Conservation (phyloP, 2,888 invertebrate genomes). For the Cyclophora albipunctata region DNA sequence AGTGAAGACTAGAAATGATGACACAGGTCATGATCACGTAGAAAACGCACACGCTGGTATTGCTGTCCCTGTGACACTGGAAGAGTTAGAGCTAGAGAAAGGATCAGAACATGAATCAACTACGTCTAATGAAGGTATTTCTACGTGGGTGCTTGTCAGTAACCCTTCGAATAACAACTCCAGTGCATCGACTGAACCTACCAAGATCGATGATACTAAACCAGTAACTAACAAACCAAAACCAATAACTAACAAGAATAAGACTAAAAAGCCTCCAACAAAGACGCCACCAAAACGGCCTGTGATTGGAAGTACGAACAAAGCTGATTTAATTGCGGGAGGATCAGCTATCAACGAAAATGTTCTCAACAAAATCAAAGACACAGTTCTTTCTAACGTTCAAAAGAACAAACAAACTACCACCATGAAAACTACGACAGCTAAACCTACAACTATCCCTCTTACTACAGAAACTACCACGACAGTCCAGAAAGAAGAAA, state of each 20-base stretch:
- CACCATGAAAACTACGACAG: slow-evolving; percentile 33
- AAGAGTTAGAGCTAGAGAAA: slow-evolving; percentile 76
- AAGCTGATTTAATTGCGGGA: slow-evolving; percentile 62
- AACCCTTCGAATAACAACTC: slow-evolving; percentile 49
- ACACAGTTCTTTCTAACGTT: slow-evolving; percentile 73
- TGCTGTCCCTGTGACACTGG: slow-evolving; percentile 79
- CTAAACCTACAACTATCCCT: slow-evolving; percentile 29
- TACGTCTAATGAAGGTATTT: slow-evolving; percentile 79
- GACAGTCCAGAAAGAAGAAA: slow-evolving; percentile 37
- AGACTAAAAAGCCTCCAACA: slow-evolving; percentile 51
- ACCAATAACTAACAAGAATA: slow-evolving; percentile 42
- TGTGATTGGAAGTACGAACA: slow-evolving; percentile 61
- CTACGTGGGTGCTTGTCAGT: slow-evolving; percentile 85
- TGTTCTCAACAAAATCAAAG: slow-evolving; percentile 77
- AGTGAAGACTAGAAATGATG: slow-evolving; percentile 56
- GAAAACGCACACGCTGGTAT: slow-evolving; percentile 79
- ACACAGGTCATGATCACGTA: slow-evolving; percentile 32
- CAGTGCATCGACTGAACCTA: slow-evolving; percentile 52
- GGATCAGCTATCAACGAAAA: slow-evolving; percentile 69
- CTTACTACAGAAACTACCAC: slow-evolving; percentile 38
- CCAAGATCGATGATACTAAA: slow-evolving; percentile 50
- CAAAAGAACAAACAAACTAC: slow-evolving; percentile 65
- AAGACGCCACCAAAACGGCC: slow-evolving; percentile 51
- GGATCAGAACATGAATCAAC: slow-evolving; percentile 62
- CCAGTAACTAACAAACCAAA: slow-evolving; percentile 33